Base-by-base conservation (phyloP, 2,797 vertebrate genomes). In the Pitangus sulphuratus region DNA sequence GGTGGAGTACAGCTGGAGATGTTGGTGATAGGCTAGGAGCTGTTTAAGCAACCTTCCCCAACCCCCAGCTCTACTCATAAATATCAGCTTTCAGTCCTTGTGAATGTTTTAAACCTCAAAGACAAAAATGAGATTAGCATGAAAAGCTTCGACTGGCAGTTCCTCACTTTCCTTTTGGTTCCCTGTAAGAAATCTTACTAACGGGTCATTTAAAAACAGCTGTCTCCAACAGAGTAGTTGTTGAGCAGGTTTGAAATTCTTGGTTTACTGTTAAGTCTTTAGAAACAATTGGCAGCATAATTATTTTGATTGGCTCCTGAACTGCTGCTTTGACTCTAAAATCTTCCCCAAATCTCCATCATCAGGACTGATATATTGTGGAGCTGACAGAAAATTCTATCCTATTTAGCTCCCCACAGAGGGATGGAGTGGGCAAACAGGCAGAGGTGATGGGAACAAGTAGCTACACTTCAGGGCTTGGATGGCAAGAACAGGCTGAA, bases 101-200 rank as follows among this genome's bases (percentile, higher is more conserved):
- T 37, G 47, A 93, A 84, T 58, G 76, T 89, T 94, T 90, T 74
- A 89, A 94, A 58, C 66, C 72, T 87, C 82, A 81, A 93, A 91
- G 74, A 95, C 72, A 94, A 94, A 96, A 94, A 91, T 72, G 61
- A 79, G 72, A 91, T 84, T 76, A 91, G 69, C 58, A 66, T 28
- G 54, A 83, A 87, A 94, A 87, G 68, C 65, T 85, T 78, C 35
- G 65, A 30, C 15, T 47, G 78, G 64, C 50, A 91, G 58, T 42
- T 90, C 44, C 62, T 72, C 50, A 40, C 37, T 90, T 79, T 84
- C 30, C 16, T 75, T 87, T 69, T 69, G 42, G 42, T 48, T 61
- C 35, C 20, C 21, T 44, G 9, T 48, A 83, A 74, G 57, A 72
- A 92, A 77, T 31, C 15, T 80, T 79, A 79, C 48, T 61, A 37